These are phyloP conservation scores for Aegotheles bennettii DNA, from an alignment of 2,113 vertebrate genomes.

Conservation along the genomic window DNA sequence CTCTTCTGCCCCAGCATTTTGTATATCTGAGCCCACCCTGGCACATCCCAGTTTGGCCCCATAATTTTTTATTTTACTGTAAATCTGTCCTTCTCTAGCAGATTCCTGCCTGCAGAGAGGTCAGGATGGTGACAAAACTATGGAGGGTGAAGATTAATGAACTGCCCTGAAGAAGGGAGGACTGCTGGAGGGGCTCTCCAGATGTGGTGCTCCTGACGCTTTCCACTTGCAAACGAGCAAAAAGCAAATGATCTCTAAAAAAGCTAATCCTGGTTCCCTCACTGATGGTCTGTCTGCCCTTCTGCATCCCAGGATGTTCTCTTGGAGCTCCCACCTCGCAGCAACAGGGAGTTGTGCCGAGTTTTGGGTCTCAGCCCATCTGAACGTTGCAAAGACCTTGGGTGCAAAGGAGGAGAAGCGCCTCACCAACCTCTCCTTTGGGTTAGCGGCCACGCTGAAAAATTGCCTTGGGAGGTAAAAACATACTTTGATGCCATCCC, in stretches of 20 bases:
- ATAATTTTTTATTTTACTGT: not conserved
- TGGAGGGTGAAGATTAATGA: not conserved
- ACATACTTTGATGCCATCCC: not conserved
- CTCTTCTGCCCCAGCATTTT: not conserved
- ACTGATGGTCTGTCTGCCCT: rapidly evolving
- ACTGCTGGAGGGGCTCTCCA: not conserved
- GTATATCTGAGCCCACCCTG: not conserved
- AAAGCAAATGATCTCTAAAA: not conserved
- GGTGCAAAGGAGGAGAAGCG: not conserved
- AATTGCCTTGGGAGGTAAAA: not conserved
- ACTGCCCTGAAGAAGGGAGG: not conserved
- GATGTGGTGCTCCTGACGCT: not conserved
- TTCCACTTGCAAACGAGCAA: not conserved
- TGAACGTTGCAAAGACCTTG: not conserved
- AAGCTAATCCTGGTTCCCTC: not conserved
- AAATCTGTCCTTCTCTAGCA: not conserved
- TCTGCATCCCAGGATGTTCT: not conserved
- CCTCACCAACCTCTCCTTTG: not conserved
- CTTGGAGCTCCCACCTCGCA: not conserved
- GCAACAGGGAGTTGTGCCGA: not conserved
- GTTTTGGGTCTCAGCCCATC: not conserved
- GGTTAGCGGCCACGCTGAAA: not conserved
- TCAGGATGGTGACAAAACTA: not conserved
- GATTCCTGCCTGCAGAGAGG: not conserved
- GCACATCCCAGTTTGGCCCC: not conserved